Evolutionary conservation across 2,888 invertebrate species (phyloP).

Genomic region (Ditula angustiorana): DNA sequence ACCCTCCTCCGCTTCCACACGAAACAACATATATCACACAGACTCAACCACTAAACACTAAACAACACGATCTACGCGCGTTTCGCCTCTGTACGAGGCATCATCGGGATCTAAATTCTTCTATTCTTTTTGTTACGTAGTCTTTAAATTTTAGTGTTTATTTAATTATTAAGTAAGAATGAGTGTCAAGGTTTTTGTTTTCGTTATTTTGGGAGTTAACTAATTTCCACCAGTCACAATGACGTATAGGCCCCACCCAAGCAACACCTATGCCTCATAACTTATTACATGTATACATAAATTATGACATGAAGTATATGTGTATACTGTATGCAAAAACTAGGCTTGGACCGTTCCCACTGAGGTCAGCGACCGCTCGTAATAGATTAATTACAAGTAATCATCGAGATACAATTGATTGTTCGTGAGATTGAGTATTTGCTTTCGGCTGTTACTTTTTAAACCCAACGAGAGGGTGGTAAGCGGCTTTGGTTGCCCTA

Average conservation of each 20-base stretch:
- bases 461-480: too few relatives aligned
- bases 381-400: slow-evolving; percentile 33
- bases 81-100: too few relatives aligned
- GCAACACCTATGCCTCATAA: slow-evolving; percentile 2
- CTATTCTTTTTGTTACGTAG: too few relatives aligned
- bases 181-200: neutral
- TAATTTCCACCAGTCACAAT: neutral
- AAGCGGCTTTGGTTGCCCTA: too few relatives aligned
- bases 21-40: too few relatives aligned
- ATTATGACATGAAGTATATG: slow-evolving; percentile 7
- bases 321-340: slow-evolving; percentile 27
- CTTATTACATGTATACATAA: slow-evolving; percentile 9
- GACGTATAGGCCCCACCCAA: slow-evolving; percentile 5
- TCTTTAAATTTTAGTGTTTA: too few relatives aligned
- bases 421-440: slow-evolving; percentile 20
- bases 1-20: too few relatives aligned
- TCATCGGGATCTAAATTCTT: too few relatives aligned
- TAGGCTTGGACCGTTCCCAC: slow-evolving; percentile 10
- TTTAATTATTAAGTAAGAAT: too few relatives aligned
- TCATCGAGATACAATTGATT: slow-evolving; percentile 30
- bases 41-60: too few relatives aligned
- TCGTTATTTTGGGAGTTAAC: neutral
- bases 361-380: slow-evolving; percentile 13
- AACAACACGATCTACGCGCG: too few relatives aligned
- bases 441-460: neutral